phyloP scores from a whole-genome alignment of 2,797 vertebrate species.

The Thaleichthys pacificus region DNA sequence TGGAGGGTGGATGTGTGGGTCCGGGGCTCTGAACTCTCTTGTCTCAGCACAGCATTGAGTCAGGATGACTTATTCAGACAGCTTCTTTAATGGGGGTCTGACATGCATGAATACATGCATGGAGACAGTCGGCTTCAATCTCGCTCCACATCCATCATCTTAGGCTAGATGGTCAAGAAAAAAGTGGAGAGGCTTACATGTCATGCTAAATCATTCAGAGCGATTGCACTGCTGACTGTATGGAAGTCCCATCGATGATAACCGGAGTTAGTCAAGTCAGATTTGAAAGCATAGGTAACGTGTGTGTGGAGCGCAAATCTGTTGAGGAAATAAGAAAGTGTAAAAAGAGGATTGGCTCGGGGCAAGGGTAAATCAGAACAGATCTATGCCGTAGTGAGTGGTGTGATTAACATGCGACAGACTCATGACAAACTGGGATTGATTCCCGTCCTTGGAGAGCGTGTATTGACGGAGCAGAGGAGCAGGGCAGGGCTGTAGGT shows the following conservation, averaged over 20 bases:
- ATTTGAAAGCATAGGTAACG: slow-evolving; percentile 18
- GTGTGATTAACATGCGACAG: slow-evolving; percentile 15
- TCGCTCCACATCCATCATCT: neutral
- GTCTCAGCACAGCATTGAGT: slow-evolving; percentile 31
- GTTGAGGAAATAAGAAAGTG: neutral
- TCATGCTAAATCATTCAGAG: slow-evolving; percentile 53
- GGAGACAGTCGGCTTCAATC: slow-evolving; percentile 7
- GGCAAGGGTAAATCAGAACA: neutral
- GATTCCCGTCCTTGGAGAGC: slow-evolving; percentile 21
- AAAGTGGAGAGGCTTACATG: slow-evolving; percentile 41
- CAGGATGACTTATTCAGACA: slow-evolving; percentile 41
- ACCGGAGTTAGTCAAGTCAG: neutral
- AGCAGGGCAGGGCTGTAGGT: slow-evolving; percentile 18
- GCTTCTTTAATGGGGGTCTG: slow-evolving; percentile 5
- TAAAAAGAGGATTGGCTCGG: slow-evolving; percentile 6
- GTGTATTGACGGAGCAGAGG: slow-evolving; percentile 35
- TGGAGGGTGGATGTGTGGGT: neutral
- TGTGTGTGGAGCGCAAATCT: slow-evolving; percentile 34
- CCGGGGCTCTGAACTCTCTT: neutral
- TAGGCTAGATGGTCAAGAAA: slow-evolving; percentile 57
- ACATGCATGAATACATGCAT: slow-evolving; percentile 10
- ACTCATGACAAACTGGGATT: slow-evolving; percentile 22
- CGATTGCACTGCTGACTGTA: slow-evolving; percentile 40
- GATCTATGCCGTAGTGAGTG: neutral
- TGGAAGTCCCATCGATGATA: neutral